These are phyloP conservation scores for Lymantria dispar DNA, from an alignment of 2,888 invertebrate species.

Conservation along the genomic window DNA sequence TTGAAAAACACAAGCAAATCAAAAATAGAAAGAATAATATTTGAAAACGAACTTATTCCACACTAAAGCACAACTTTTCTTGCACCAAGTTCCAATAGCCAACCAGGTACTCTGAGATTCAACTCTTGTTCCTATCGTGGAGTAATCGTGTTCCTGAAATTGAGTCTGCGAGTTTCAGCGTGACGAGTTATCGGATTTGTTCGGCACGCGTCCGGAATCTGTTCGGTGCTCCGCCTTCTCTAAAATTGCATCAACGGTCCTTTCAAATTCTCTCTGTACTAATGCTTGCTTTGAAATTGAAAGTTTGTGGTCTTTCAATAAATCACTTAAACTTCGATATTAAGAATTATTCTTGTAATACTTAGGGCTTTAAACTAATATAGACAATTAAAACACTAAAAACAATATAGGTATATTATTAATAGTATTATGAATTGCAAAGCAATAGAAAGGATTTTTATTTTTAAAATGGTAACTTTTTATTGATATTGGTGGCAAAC, in stretches of 20 bases:
- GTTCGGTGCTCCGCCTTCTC: conserved; percentile 33
- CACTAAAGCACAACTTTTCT: conserved; percentile 1
- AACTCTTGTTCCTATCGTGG: conserved; percentile 44
- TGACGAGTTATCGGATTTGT: conserved; percentile 78
- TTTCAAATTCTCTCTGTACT: conserved; percentile 8
- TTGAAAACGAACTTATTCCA: background rate
- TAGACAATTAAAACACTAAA: no score
- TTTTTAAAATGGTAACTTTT: no score
- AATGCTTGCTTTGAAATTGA: conserved; percentile 2
- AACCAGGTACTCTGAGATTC: conserved; percentile 43
- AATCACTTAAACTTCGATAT: no score
- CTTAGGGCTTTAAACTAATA: no score
- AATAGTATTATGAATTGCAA: no score
- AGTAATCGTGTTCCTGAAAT: conserved; percentile 74
- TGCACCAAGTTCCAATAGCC: conserved; percentile 8
- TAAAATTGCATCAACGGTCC: conserved; percentile 34
- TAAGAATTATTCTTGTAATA: no score
- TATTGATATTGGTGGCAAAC: no score
- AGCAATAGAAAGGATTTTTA: no score
- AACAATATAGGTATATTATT: no score
- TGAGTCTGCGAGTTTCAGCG: conserved; percentile 68
- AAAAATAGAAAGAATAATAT: background rate
- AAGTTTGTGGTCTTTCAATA: background rate
- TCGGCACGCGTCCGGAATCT: conserved; percentile 66
- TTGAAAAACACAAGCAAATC: background rate